Evolutionary conservation across 2,888 invertebrate genomes (phyloP), one percentile per base, ranked within the genome.

Genomic region (Melieria omissa): DNA sequence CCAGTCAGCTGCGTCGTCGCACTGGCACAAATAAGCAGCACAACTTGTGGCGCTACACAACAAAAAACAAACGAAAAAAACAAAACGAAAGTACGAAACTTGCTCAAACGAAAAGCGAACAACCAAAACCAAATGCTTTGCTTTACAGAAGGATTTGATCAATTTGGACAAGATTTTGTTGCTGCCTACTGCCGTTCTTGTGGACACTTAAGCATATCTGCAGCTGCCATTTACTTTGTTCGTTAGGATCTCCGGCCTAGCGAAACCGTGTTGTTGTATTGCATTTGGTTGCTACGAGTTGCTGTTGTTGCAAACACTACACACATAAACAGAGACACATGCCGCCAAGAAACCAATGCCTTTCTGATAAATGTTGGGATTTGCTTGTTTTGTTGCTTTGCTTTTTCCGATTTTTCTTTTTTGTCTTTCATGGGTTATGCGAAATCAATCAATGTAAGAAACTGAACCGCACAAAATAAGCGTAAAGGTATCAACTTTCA

Each of bases 261-360:
- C 58, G 29, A 41, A 63, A 57, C 60, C 52, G 47, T 58, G 12
- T 7, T 6, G 67, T n/a, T 14, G 42, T 57, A 44, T 46, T 69
- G 57, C 49, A 67, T 68, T 16, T 57, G 49, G 46, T 69, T 65
- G 62, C 64, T 66, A 52, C 73, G 57, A 73, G 72, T 70, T 74
- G 10, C 73, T 62, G 54, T 61, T 70, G 9, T 57, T 10, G 29
- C 29, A 29, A 29, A 29, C 29, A 29, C 62, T 55, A 45, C 55
- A 69, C 55, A 62, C 55, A 16, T 62, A 54, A 63, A 29, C 74
- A 76, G 82, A 83, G 83, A 86, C 89, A 90, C 91, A 91, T 91
- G 91, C 91, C 91, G 91, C 91, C 91, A 91, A 92, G 91, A 91
- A 91, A 91, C 91, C 91, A 90, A 91, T 90, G 90, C 91, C 90